These are phyloP conservation scores for Sylvilagus floridanus DNA, from an alignment of 2,797 vertebrate genomes.

Conservation along the genomic window DNA sequence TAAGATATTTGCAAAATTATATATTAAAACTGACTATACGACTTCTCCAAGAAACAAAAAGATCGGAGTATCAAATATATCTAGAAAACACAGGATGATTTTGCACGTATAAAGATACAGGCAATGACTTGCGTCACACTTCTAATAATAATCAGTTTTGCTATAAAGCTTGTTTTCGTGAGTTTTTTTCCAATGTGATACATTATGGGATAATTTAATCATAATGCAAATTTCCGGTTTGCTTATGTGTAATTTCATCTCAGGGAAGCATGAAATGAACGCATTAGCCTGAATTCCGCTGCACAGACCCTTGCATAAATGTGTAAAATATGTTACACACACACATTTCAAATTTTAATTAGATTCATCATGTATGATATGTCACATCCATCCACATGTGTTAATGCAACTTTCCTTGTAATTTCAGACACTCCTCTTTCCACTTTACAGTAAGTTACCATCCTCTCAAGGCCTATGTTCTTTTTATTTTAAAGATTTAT, in stretches of 20 bases:
- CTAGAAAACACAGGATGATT: background rate
- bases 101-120: background rate
- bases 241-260: background rate
- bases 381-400: background rate
- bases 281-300: background rate
- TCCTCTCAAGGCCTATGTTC: too few species aligned
- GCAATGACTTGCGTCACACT: background rate
- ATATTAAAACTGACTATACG: background rate
- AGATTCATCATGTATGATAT: background rate
- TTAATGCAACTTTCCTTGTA: background rate
- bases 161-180: background rate
- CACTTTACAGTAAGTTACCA: background rate
- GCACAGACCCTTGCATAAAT: background rate
- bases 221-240: background rate
- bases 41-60: background rate
- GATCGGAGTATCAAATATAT: background rate
- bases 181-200: background rate
- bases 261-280: background rate
- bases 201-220: background rate
- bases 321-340: background rate
- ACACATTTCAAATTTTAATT: background rate
- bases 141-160: background rate
- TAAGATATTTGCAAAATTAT: background rate
- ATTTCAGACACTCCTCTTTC: background rate
- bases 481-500: too few species aligned